Conservation (phyloP, 2,888 invertebrate species). For the Slavum lentiscoides region DNA sequence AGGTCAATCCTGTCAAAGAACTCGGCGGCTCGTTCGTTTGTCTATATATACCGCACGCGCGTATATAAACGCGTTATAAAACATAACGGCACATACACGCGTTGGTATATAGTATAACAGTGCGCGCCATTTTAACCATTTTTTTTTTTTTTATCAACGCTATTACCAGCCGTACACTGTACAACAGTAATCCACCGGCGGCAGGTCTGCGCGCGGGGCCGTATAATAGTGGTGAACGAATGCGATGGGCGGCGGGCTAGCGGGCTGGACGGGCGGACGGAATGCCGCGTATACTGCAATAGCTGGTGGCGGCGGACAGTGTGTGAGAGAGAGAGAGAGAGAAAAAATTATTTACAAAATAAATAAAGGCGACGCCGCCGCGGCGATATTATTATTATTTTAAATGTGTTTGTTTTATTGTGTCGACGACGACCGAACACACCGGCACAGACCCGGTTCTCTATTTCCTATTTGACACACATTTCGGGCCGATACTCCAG, state of each 20-base stretch:
- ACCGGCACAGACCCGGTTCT: too few relatives aligned
- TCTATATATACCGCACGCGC: too few relatives aligned
- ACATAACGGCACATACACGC: slow-evolving; percentile 26
- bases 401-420: too few relatives aligned
- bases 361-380: too few relatives aligned
- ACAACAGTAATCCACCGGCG: slow-evolving; percentile 37
- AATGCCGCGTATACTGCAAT: neutral
- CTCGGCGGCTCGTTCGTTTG: slow-evolving; percentile 1
- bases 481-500: too few relatives aligned
- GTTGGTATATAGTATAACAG: too few relatives aligned
- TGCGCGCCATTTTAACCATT: slow-evolving; percentile 22
- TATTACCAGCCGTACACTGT: neutral
- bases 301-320: too few relatives aligned
- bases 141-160: neutral
- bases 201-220: slow-evolving; percentile 12
- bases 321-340: too few relatives aligned
- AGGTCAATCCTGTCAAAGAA: slow-evolving; percentile 49
- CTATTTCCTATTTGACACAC: too few relatives aligned
- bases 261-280: neutral
- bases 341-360: too few relatives aligned
- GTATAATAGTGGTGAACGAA: neutral
- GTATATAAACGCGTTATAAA: slow-evolving; percentile 42
- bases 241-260: neutral
- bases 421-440: too few relatives aligned
- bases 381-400: too few relatives aligned